These are phyloP conservation scores for Charanyca ferruginea DNA, from an alignment of 2,888 invertebrate genomes.

Conservation along the genomic window DNA sequence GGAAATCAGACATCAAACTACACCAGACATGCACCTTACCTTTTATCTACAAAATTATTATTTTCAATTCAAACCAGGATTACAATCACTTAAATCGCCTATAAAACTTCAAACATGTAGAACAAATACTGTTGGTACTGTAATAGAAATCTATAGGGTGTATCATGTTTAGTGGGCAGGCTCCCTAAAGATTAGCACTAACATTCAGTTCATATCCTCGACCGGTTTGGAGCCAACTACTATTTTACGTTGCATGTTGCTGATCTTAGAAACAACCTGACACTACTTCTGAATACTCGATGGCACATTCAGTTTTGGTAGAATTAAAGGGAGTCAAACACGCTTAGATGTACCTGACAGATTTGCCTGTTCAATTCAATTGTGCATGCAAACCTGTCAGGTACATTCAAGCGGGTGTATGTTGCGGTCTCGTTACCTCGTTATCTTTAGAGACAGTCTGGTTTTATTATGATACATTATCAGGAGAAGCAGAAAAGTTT, in stretches of 20 bases:
- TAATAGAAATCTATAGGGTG: conserved; percentile 5
- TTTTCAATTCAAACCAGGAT: conserved; percentile 14
- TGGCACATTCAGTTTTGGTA: background rate
- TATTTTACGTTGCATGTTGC: conserved; percentile 40
- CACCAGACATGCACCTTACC: background rate
- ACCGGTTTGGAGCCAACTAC: conserved; percentile 56
- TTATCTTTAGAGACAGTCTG: too few relatives aligned
- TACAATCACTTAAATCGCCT: conserved; percentile 22
- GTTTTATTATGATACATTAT: too few relatives aligned
- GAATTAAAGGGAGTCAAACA: too few relatives aligned
- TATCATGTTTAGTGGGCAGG: conserved; percentile 36
- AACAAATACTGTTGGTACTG: conserved; percentile 39
- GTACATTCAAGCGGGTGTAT: too few relatives aligned
- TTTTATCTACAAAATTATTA: background rate
- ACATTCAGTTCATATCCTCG: conserved; percentile 38
- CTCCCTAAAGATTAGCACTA: conserved; percentile 49
- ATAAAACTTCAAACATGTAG: conserved; percentile 5
- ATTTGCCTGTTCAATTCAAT: too few relatives aligned
- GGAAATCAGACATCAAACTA: background rate
- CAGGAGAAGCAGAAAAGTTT: too few relatives aligned
- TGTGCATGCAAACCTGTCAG: too few relatives aligned
- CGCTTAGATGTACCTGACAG: too few relatives aligned
- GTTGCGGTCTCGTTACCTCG: too few relatives aligned
- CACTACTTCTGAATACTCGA: background rate
- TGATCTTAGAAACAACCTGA: conserved; percentile 30